Evolutionary conservation across 1,140 invertebrate genomes (phyloP).

Genomic region (Gryllus bimaculatus): DNA sequence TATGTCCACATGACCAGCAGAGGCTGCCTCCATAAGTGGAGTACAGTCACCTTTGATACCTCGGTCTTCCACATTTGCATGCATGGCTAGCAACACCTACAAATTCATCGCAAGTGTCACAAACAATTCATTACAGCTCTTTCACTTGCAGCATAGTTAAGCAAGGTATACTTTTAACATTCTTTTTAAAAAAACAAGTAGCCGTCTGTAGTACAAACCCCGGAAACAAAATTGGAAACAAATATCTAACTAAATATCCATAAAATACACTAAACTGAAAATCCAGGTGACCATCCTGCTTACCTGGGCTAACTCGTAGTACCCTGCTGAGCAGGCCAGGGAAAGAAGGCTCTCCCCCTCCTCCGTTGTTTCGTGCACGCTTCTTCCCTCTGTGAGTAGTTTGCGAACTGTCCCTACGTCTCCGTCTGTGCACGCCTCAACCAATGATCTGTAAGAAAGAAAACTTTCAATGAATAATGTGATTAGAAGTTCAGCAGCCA

Average conservation of each 20-base stretch:
- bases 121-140: neutral
- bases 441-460: slow-evolving; percentile 47
- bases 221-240: no score
- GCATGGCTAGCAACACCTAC: slow-evolving; percentile 88
- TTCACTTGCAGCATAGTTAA: no score
- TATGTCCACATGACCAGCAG: slow-evolving; percentile 89
- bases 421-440: slow-evolving; percentile 85
- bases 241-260: no score
- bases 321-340: slow-evolving; percentile 85
- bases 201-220: no score
- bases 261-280: no score
- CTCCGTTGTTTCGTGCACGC: slow-evolving; percentile 85
- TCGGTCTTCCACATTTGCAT: slow-evolving; percentile 92
- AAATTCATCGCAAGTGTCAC: slow-evolving; percentile 18
- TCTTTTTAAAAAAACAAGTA: no score
- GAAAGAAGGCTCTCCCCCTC: slow-evolving; percentile 87
- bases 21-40: slow-evolving; percentile 93
- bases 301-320: slow-evolving; percentile 86
- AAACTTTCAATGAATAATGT: neutral
- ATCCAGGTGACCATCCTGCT: neutral
- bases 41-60: slow-evolving; percentile 94
- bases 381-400: slow-evolving; percentile 81
- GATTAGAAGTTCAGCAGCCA: no score
- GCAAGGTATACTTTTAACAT: no score
- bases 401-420: slow-evolving; percentile 83